Evolutionary conservation across 1,140 invertebrate genomes (phyloP).

Genomic region (Cardiocondyla obscurior): DNA sequence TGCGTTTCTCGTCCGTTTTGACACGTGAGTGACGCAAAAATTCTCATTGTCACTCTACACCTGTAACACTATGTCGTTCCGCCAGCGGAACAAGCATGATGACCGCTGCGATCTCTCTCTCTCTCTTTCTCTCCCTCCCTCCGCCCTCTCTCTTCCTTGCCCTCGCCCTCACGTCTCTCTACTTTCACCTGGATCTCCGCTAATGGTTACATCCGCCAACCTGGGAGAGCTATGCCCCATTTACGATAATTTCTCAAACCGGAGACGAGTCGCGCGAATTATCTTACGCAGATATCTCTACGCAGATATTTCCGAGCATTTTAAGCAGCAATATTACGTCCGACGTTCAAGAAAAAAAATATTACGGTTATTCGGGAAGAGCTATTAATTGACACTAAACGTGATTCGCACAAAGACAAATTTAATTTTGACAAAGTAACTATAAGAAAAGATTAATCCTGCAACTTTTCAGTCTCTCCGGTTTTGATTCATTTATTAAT

Average conservation of each 20-base stretch:
- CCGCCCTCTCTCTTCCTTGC: not conserved
- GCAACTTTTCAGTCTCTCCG: not conserved
- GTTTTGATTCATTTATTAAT: too few relatives aligned
- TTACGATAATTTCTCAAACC: constrained; percentile 63
- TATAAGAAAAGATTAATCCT: not conserved
- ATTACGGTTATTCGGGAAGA: not conserved
- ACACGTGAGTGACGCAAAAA: not conserved
- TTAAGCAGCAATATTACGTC: not conserved
- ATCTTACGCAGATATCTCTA: not conserved
- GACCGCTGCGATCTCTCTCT: not conserved
- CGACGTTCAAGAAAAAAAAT: not conserved
- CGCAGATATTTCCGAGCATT: too few relatives aligned
- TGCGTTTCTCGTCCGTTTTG: not conserved
- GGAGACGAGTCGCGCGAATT: constrained; percentile 10
- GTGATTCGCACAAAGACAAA: too few relatives aligned
- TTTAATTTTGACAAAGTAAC: too few relatives aligned
- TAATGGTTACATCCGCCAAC: constrained; percentile 74
- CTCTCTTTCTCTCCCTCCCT: not conserved
- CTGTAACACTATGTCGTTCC: constrained; percentile 31
- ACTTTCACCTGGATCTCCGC: constrained; percentile 75
- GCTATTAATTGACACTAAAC: not conserved
- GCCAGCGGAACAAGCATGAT: constrained; percentile 42
- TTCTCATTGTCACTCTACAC: constrained; percentile 12
- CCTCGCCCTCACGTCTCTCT: constrained; percentile 60
- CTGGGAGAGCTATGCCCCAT: constrained; percentile 71